Percentiles rank a stretch among this genome's conserved stretches.
Evolutionary conservation across 2,888 invertebrate genomes (phyloP).

Genomic region (Scaptomyza flava): DNA sequence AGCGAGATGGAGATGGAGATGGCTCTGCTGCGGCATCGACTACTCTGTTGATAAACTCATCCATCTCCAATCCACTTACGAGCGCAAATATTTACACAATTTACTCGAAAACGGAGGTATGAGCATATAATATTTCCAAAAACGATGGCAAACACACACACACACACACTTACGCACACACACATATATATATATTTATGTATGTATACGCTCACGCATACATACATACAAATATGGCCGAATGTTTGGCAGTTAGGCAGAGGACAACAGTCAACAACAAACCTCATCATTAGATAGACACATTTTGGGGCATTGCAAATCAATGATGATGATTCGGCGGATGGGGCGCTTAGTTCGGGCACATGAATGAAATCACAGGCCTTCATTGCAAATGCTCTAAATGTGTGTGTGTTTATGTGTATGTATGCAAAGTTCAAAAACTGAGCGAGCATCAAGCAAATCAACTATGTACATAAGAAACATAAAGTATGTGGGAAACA

Average conservation of each 20-base stretch:
- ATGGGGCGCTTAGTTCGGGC: conserved; percentile 55
- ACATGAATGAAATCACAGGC: conserved; percentile 69
- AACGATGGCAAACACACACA: conserved; percentile 77
- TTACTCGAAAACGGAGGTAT: conserved; percentile 80
- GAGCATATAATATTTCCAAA: conserved; percentile 82
- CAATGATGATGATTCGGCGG: conserved; percentile 59
- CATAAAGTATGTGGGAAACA: conserved; percentile 65
- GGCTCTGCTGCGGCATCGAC: conserved; percentile 58
- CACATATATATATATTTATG: no score
- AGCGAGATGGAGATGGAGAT: conserved; percentile 39
- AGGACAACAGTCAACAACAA: conserved; percentile 75
- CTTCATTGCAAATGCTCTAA: conserved; percentile 48
- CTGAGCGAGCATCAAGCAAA: conserved; percentile 67
- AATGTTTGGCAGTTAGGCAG: conserved; percentile 73
- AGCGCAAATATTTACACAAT: conserved; percentile 83
- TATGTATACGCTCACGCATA: conserved; percentile 10
- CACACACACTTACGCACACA: conserved; percentile 27
- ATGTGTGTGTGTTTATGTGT: conserved; percentile 11
- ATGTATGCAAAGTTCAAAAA: conserved; percentile 45
- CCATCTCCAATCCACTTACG: conserved; percentile 84
- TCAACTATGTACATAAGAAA: conserved; percentile 79
- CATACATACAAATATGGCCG: conserved; percentile 38
- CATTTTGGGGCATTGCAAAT: conserved; percentile 73
- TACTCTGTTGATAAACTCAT: conserved; percentile 82
- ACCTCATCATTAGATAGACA: conserved; percentile 63